Percentiles rank a stretch among this genome's conserved stretches.
Conservation (phyloP, 2,797 vertebrate species). For the Neoniphon sammara region DNA sequence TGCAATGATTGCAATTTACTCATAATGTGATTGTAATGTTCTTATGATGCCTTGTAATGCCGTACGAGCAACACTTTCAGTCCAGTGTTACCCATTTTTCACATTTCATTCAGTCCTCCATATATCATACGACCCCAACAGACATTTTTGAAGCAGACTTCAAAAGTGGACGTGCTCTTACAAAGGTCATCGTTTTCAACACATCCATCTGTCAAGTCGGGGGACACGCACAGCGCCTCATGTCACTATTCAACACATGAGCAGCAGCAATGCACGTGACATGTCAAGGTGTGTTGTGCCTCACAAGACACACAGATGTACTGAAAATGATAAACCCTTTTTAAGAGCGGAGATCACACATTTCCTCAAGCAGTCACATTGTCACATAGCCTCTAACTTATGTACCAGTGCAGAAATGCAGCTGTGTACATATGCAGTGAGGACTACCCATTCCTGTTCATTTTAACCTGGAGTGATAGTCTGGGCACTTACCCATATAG, state of each 20-base stretch:
- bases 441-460: conserved; percentile 20
- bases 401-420: conserved; percentile 41
- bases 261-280: too few relatives aligned
- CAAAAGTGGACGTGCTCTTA: conserved; percentile 66
- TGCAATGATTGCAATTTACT: conserved; percentile 25
- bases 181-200: conserved; percentile 45
- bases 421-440: conserved; percentile 40
- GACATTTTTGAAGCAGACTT: conserved; percentile 74
- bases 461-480: too few relatives aligned
- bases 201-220: conserved; percentile 10
- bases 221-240: neutral
- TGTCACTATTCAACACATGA: conserved; percentile 2
- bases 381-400: conserved; percentile 39
- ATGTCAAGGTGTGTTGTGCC: conserved; percentile 28
- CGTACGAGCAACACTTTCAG: conserved; percentile 28
- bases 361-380: conserved; percentile 21
- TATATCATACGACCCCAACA: conserved; percentile 46
- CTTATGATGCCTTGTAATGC: conserved; percentile 16
- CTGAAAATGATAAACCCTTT: conserved; percentile 43
- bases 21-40: conserved; percentile 39
- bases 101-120: conserved; percentile 46
- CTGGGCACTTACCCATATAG: too few relatives aligned
- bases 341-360: neutral
- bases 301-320: conserved; percentile 17
- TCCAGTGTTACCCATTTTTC: conserved; percentile 44